A percentile compares a stretch with the other conserved stretches of the same genome.
These are phyloP conservation scores for Miopithecus talapoin DNA, from an alignment of 2,797 vertebrate genomes.

Conservation along the genomic window DNA sequence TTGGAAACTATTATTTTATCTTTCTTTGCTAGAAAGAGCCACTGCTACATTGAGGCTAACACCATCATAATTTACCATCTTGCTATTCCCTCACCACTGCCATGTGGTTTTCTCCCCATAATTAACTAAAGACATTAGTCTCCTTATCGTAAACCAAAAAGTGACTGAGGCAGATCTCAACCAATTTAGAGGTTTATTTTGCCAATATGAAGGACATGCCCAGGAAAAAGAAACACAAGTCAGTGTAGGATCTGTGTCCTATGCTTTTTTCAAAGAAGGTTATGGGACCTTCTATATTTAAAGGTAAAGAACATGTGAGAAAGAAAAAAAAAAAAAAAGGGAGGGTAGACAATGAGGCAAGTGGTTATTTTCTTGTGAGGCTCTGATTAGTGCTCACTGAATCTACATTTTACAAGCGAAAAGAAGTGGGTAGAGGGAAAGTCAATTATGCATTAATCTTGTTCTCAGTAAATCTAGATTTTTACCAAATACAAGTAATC, in stretches of 20 bases:
- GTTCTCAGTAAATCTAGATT: neutral
- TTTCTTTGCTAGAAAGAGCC: neutral
- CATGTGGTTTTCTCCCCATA: neutral
- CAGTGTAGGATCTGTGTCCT: neutral
- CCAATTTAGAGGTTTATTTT: neutral
- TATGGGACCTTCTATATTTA: neutral
- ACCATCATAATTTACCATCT: neutral
- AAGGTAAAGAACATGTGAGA: neutral
- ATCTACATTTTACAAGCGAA: neutral
- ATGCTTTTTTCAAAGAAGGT: neutral
- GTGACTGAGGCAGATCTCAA: neutral
- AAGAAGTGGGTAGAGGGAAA: neutral
- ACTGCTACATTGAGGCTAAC: neutral
- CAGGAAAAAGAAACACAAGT: neutral
- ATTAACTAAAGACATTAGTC: neutral
- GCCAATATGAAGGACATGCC: neutral
- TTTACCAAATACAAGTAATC: neutral
- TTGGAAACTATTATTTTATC: neutral
- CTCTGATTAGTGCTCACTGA: neutral
- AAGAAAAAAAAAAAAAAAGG: neutral
- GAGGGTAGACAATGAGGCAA: neutral
- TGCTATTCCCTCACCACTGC: neutral
- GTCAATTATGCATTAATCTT: neutral
- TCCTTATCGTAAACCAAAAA: neutral
- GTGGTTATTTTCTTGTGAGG: neutral